Evolutionary conservation across 2,888 invertebrate species (phyloP), one percentile per base, ranked within the genome.

Genomic region (Cantharis flavilabris): DNA sequence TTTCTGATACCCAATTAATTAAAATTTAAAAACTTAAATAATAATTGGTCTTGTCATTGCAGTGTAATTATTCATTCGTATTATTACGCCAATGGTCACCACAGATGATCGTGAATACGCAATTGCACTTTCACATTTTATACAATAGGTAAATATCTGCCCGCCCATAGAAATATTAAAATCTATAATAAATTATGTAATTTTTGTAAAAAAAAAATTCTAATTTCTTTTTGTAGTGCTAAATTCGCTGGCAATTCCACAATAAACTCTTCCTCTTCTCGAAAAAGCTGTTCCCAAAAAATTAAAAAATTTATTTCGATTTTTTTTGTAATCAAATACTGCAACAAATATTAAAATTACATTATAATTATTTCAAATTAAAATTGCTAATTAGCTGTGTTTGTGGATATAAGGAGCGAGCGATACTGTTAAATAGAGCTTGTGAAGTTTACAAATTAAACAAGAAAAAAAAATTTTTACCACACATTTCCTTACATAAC

Each of bases 41-140:
- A 9, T 67, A 67, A 26, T 26, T n/a, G n/a, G 7, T 49, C 49
- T 5, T 49, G 49, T 49, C 49, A 49, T 67, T 26, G 11, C 13
- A 67, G 7, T 67, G 49, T 18, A 62, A 49, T 72, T 16, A 72
- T 62, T 76, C 72, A 72, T 69, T 69, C 71, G 69, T 64, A 30
- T 28, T 23, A 49, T 76, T 62, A 70, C 69, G 64, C 33, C 62
- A 76, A 49, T 30, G 63, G 23, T 69, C 76, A 33, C 69, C 62
- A 30, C 72, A 76, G 70, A 73, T 49, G 70, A 73, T 76, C 76
- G 71, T 73, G 73, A 30, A 71, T 67, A 67, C 65, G 65, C 65
- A 76, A 70, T 33, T 69, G 62, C 69, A 76, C 76, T 76, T 76
- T 76, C 76, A 76, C 76, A 71, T 70, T 70, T 75, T 69, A 26